Percentiles rank a stretch among this genome's conserved stretches.
These are phyloP conservation scores for Invenusta paracnida DNA, from an alignment of 2,888 invertebrate genomes.

Conservation along the genomic window DNA sequence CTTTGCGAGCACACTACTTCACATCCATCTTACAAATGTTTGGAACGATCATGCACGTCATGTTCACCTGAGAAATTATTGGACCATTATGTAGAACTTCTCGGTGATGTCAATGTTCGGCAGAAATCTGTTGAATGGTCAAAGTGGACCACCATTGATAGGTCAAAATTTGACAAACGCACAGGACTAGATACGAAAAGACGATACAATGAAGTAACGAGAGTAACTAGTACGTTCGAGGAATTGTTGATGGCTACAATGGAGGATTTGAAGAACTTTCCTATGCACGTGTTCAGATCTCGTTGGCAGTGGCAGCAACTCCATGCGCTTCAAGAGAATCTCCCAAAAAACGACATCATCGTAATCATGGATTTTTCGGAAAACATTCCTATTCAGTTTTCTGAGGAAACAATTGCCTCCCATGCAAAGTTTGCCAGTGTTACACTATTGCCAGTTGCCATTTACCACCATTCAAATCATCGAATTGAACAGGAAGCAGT, in stretches of 20 bases:
- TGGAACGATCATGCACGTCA: not conserved
- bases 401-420: not conserved
- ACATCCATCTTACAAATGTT: not conserved
- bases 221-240: not conserved
- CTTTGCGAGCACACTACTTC: not conserved
- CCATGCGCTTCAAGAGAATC: not conserved
- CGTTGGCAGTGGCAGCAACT: slow-evolving; percentile 23
- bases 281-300: slow-evolving; percentile 7
- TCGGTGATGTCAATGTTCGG: not conserved
- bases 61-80: not conserved
- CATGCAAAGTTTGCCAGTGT: not conserved
- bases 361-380: not conserved
- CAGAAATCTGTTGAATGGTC: not conserved
- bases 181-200: not conserved
- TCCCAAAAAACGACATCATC: not conserved
- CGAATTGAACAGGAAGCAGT: not conserved
- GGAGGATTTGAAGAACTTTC: slow-evolving; percentile 1
- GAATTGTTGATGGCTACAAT: not conserved
- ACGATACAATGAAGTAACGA: not conserved
- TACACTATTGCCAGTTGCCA: not conserved
- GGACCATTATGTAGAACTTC: not conserved
- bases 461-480: not conserved
- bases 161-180: not conserved
- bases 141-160: not conserved
- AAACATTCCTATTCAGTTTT: not conserved